Percentiles rank a stretch among this genome's conserved stretches.
Conservation (phyloP, 1,140 invertebrate genomes). For the Phthorimaea operculella region DNA sequence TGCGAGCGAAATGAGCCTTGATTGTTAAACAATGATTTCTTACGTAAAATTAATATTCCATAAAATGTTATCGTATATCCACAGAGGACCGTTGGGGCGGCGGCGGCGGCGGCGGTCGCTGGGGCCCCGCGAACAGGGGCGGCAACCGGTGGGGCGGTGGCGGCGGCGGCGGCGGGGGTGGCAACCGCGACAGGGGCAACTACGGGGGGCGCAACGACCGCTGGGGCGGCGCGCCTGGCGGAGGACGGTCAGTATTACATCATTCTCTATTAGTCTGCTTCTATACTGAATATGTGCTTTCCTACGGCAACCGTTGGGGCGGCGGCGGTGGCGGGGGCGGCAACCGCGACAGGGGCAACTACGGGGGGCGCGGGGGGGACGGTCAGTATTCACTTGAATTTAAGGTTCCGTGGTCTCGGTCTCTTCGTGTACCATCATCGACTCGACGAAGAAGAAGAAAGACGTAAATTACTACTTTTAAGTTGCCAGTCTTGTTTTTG, state of each 20-base stretch:
- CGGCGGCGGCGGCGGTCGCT: conserved; percentile 28
- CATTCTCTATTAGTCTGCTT: not conserved
- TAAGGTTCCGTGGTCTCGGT: too few relatives aligned
- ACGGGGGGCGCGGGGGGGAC: conserved; percentile 11
- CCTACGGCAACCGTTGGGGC: conserved; percentile 16
- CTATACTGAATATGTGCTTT: too few relatives aligned
- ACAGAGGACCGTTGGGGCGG: conserved; percentile 45
- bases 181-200: conserved; percentile 12
- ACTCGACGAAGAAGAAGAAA: too few relatives aligned
- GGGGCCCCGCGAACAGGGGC: conserved; percentile 16
- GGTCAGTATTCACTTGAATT: too few relatives aligned
- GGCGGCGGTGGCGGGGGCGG: conserved; percentile 22
- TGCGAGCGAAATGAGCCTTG: too few relatives aligned
- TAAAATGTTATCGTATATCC: too few relatives aligned
- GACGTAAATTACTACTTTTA: too few relatives aligned
- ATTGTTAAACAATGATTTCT: too few relatives aligned
- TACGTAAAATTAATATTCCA: too few relatives aligned
- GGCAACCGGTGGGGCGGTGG: conserved; percentile 17
- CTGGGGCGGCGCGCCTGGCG: conserved; percentile 18
- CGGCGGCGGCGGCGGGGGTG: conserved; percentile 23
- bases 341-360: conserved; percentile 11
- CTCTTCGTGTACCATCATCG: too few relatives aligned
- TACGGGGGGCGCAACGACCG: conserved; percentile 23
- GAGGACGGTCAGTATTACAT: conserved; percentile 11
- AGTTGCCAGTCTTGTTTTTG: too few relatives aligned